Base-by-base conservation (phyloP, 2,888 invertebrate genomes). In the Hypena proboscidalis region DNA sequence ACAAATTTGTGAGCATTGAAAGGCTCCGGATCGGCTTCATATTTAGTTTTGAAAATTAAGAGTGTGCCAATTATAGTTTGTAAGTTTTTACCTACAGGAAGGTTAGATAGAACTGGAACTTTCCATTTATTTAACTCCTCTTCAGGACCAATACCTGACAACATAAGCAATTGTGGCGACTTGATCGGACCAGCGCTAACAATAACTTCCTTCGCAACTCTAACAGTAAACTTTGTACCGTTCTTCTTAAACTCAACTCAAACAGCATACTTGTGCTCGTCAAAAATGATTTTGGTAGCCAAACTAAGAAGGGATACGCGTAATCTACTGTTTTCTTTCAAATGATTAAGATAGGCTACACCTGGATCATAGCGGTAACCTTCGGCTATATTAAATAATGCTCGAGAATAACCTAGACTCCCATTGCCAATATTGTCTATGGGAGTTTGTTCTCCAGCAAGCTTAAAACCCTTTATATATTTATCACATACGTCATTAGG, bases 91-190 rank as follows among this genome's bases (percentile, higher is more conserved):
- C 89, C 89, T 0, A 90, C 88, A 0, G 81, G 73, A 2, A 78
- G 60, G 38, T 88, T 73, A n/a, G 68, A 51, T 3, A 85, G 41
- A 0, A 82, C 60, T 0, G 61, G 29, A 2, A 88, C 81, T 1
- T 70, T 68, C 1, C 74, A 62, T 1, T 64, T 46, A 6, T 45
- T 22, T 0, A 87, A 47, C 21, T 83, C 71, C 0, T 70, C 48
- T 9, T 51, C 67, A 0, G 85, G 87, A 1, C 90, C 89, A 0
- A 90, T 59, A 1, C 89, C 90, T 1, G 89, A 90, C 0, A 87
- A 52, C 71, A 86, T 77, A 0, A 90, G 62, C 1, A 90, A 53
- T 45, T 87, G 80, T 0, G 88, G 80, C 0, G 87, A 77, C 39
- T 87, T 83, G 3, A 89, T 62, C 1, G 73, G 59, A 1, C 88